These are phyloP conservation scores for Cyrtorhinus lividipennis DNA, from an alignment of 1,140 invertebrate genomes.

Conservation along the genomic window DNA sequence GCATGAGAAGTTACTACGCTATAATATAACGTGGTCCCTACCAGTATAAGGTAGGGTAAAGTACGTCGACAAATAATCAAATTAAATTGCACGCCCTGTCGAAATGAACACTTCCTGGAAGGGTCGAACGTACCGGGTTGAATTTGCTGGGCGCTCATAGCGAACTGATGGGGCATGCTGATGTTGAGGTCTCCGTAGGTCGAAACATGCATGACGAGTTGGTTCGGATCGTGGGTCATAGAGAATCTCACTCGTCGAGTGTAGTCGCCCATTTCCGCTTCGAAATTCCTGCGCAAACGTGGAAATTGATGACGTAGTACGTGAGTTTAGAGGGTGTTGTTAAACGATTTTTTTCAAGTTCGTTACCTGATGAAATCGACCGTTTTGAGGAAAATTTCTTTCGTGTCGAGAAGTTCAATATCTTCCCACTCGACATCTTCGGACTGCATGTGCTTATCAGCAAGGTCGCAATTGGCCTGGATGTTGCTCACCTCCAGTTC, in stretches of 20 bases:
- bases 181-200: conserved; percentile 74
- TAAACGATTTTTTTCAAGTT: not conserved
- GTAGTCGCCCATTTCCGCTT: conserved; percentile 81
- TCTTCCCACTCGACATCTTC: conserved; percentile 70
- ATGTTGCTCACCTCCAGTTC: conserved; percentile 87
- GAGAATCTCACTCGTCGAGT: conserved; percentile 67
- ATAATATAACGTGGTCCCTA: no score
- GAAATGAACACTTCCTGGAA: no score
- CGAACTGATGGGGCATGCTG: conserved; percentile 38
- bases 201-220: conserved; percentile 66
- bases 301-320: no score
- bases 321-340: no score
- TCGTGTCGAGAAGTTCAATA: conserved; percentile 77
- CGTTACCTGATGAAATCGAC: conserved; percentile 62
- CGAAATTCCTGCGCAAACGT: conserved; percentile 51
- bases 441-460: conserved; percentile 84
- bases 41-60: no score
- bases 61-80: no score
- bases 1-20: no score
- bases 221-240: conserved; percentile 77
- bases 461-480: conserved; percentile 82
- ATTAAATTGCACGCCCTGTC: no score
- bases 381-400: conserved; percentile 86
- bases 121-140: not conserved
- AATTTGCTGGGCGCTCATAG: conserved; percentile 33